A percentile compares a stretch with the other conserved stretches of the same genome.
phyloP scores from a whole-genome alignment of 1,140 invertebrate genomes.

The Meteorus sp. region DNA sequence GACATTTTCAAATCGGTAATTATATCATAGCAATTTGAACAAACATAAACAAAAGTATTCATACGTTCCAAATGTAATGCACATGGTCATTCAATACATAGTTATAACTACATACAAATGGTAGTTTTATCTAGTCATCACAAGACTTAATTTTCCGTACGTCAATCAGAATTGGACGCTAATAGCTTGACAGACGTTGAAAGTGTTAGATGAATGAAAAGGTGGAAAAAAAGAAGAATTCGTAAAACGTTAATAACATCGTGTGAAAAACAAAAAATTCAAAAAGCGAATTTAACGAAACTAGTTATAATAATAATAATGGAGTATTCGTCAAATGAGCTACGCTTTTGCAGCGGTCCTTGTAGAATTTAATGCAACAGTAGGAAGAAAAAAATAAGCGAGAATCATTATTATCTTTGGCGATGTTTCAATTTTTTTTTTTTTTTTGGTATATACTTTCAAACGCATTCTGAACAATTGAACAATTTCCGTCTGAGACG shows the following conservation, averaged over 20 bases:
- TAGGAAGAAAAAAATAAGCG: background rate
- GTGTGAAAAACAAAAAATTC: background rate
- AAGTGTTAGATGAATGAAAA: too few species aligned
- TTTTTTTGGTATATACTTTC: too few species aligned
- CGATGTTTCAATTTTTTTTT: background rate
- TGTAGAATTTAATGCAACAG: background rate
- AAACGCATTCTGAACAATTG: too few species aligned
- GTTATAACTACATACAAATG: too few species aligned
- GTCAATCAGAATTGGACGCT: too few species aligned
- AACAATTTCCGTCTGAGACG: slow-evolving; percentile 12
- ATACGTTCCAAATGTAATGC: too few species aligned
- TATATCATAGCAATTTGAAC: background rate
- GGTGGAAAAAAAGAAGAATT: background rate
- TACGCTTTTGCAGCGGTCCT: slow-evolving; percentile 16
- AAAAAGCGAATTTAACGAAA: slow-evolving; percentile 1
- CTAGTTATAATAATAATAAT: slow-evolving; percentile 8
- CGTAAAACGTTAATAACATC: too few species aligned
- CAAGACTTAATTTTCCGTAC: too few species aligned
- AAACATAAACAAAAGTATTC: too few species aligned
- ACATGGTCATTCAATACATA: too few species aligned
- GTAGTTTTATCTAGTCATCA: too few species aligned
- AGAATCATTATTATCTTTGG: background rate
- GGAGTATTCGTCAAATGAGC: slow-evolving; percentile 17
- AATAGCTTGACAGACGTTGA: background rate
- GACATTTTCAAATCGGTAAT: background rate